A percentile compares a stretch with the other conserved stretches of the same genome.
Conservation (phyloP, 1,140 invertebrate species). For the Sarcophaga bullata region DNA sequence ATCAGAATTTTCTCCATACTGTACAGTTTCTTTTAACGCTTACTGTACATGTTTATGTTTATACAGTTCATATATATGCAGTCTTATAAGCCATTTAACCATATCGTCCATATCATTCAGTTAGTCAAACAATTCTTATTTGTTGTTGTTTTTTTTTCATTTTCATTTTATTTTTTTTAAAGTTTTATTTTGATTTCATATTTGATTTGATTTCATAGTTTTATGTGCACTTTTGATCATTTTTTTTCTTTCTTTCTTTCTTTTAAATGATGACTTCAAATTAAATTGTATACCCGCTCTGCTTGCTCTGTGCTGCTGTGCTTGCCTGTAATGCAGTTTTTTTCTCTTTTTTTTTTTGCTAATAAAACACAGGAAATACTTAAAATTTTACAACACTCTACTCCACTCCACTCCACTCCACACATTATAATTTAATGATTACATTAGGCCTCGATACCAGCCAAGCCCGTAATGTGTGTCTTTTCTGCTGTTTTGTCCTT, state of each 20-base stretch:
- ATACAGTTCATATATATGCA: too few species aligned
- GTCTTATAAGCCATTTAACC: too few species aligned
- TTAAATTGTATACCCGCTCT: conserved; percentile 10
- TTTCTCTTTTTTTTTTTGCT: not conserved
- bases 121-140: too few species aligned
- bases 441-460: not conserved
- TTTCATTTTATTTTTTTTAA: too few species aligned
- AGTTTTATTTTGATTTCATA: too few species aligned
- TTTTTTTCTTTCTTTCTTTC: not conserved
- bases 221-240: not conserved
- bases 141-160: too few species aligned
- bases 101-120: too few species aligned
- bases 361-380: conserved; percentile 40
- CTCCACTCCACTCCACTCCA: too few species aligned
- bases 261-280: conserved; percentile 33
- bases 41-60: too few species aligned
- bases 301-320: not conserved
- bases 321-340: not conserved
- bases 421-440: conserved; percentile 6
- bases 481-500: not conserved
- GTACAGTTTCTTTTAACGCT: too few species aligned
- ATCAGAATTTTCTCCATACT: too few species aligned
- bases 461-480: not conserved
- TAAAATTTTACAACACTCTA: conserved; percentile 11
- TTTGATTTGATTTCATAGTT: not conserved